Conservation (phyloP, 2,113 vertebrate genomes). For the Probosciger aterrimus region DNA sequence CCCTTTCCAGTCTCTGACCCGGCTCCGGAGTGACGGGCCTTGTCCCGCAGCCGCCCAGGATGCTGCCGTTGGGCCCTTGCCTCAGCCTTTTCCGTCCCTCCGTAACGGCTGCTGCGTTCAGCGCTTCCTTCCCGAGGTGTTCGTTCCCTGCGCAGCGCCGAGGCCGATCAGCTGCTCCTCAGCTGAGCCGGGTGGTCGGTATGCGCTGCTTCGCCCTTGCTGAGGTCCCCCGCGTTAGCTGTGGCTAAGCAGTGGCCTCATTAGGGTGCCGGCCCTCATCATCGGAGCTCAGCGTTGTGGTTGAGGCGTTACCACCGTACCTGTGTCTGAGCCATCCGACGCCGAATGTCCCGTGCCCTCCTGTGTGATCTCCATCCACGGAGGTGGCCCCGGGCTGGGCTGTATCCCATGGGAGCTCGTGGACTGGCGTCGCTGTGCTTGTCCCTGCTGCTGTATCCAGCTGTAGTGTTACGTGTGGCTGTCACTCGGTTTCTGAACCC, state of each 20-base stretch:
- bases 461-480: background rate
- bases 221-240: background rate
- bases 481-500: background rate
- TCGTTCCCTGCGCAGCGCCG: background rate
- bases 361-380: background rate
- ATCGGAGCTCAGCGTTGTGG: background rate
- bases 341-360: background rate
- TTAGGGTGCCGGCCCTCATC: background rate
- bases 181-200: background rate
- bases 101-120: background rate
- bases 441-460: background rate
- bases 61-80: background rate
- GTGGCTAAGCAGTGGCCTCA: background rate
- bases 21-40: background rate
- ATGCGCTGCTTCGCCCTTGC: background rate
- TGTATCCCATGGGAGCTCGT: background rate
- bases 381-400: background rate
- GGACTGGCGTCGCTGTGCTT: background rate
- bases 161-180: background rate
- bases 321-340: fast-evolving
- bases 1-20: background rate
- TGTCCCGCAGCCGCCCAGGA: background rate
- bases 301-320: background rate
- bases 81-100: background rate
- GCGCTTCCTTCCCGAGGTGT: background rate